Evolutionary conservation across 2,113 vertebrate genomes (phyloP), one percentile per base, ranked within the genome.

Genomic region (Deroptyus accipitrinus): DNA sequence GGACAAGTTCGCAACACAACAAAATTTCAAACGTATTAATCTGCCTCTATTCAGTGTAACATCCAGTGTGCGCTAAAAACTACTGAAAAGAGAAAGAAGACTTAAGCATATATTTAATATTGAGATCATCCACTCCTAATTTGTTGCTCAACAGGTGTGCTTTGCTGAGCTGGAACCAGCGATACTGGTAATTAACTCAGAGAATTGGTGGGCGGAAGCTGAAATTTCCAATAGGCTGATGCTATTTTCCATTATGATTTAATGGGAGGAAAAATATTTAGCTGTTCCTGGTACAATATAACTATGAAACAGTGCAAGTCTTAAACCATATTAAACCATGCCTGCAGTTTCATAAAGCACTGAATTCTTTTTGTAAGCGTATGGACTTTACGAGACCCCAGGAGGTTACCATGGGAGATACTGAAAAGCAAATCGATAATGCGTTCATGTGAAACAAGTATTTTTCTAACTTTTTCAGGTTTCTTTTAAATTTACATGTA

Each of bases 1-100:
- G 9, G 4, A 48, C 16, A 80, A 59, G 54, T 42, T 89, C 74
- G 61, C 52, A 59, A 27, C 11, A 17, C 2, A 75, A n/a, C 17
- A 80, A 88, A 85, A 62, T 9, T 72, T 44, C 6, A 22, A 49
- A 66, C 31, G 2, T 41, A 20, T 37, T 64, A 75, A 89, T 37
- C 28, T 0, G 0, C 14, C 5, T 74, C 39, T 44, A 2, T 35
- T 59, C 13, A 74, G 28, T 11, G 15, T 31, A 69, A 62, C 17
- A 61, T 6, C 7, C 59, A 85, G 16, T 13, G 7, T 44, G 27
- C 9, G 25, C 9, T 48, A 35, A 73, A 77, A 93, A 30, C 7
- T 63, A 52, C 8, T 11, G 3, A 42, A 79, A 85, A 20, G 15
- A 83, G 27, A 89, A 91, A 76, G n/a, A 37, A 2, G 17, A 8